phyloP scores from a whole-genome alignment of 1,140 invertebrate species.

The Zaprionus ghesquierei region DNA sequence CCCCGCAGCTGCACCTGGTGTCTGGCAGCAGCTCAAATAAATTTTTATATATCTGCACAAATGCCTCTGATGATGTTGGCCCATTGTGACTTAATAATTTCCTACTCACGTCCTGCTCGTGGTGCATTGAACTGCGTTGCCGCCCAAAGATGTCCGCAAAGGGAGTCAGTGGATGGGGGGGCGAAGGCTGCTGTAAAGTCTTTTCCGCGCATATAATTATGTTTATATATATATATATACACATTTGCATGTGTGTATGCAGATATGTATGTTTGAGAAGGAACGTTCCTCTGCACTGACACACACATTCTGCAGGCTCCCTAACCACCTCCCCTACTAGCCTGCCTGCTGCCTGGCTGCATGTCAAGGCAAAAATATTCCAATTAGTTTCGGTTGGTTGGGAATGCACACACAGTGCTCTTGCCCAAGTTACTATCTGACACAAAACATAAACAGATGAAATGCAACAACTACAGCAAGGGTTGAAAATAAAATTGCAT shows the following conservation, averaged over 20 bases:
- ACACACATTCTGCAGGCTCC: not conserved
- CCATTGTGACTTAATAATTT: slow-evolving; percentile 79
- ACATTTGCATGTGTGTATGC: not conserved
- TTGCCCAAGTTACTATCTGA: slow-evolving; percentile 9
- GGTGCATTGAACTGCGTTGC: slow-evolving; percentile 67
- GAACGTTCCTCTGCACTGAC: not conserved
- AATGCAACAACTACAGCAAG: not conserved
- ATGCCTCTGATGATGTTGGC: slow-evolving; percentile 56
- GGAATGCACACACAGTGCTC: slow-evolving; percentile 15
- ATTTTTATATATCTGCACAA: slow-evolving; percentile 50
- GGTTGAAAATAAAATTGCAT: not conserved
- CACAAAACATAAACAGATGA: slow-evolving; percentile 17
- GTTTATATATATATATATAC: slow-evolving; percentile 8
- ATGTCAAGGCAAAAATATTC: slow-evolving; percentile 44
- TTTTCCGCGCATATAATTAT: slow-evolving; percentile 26
- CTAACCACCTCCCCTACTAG: too few species aligned
- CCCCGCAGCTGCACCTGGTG: slow-evolving; percentile 20
- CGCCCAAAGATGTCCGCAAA: slow-evolving; percentile 14
- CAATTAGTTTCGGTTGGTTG: slow-evolving; percentile 44
- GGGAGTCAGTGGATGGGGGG: not conserved
- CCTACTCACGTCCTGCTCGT: slow-evolving; percentile 63
- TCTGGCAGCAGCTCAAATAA: slow-evolving; percentile 44
- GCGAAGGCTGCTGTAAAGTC: slow-evolving; percentile 16
- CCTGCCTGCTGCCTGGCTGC: not conserved
- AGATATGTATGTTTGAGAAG: too few species aligned